Conservation (phyloP, 2,888 invertebrate species). For the Chrysolina americana region DNA sequence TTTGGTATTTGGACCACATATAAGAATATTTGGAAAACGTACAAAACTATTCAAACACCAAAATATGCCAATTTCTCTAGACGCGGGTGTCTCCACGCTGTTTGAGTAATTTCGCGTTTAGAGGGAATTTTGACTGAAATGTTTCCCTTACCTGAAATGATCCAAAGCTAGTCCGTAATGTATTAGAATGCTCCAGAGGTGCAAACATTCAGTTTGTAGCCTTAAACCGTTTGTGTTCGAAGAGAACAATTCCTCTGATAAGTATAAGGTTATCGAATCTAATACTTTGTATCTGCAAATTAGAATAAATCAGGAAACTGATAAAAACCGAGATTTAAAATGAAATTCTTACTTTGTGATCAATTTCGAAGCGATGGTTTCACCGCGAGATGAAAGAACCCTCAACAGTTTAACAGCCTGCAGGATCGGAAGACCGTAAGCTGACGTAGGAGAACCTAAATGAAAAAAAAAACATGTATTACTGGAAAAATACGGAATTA, state of each 20-base stretch:
- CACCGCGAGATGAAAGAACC: constrained; percentile 77
- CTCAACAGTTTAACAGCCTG: constrained; percentile 83
- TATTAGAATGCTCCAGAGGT: constrained; percentile 73
- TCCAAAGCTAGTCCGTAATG: constrained; percentile 72
- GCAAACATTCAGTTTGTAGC: constrained; percentile 77
- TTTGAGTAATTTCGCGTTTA: too few species aligned
- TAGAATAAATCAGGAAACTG: background rate
- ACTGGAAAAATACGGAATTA: background rate
- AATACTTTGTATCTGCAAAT: constrained; percentile 70
- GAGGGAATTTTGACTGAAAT: too few species aligned
- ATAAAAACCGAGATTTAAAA: background rate
- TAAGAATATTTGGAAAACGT: background rate
- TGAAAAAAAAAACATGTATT: background rate
- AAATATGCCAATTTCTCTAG: too few species aligned
- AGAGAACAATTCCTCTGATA: constrained; percentile 71
- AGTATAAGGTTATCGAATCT: constrained; percentile 72
- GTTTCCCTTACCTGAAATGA: constrained; percentile 64
- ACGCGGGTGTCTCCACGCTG: too few species aligned
- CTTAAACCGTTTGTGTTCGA: constrained; percentile 72
- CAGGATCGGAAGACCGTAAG: constrained; percentile 79
- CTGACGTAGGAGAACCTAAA: constrained; percentile 52
- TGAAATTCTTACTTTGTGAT: constrained; percentile 68
- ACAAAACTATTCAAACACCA: too few species aligned
- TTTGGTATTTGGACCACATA: background rate
- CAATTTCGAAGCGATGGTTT: constrained; percentile 72